Conservation (phyloP, 2,888 invertebrate species). For the Caradrina kadenii region DNA sequence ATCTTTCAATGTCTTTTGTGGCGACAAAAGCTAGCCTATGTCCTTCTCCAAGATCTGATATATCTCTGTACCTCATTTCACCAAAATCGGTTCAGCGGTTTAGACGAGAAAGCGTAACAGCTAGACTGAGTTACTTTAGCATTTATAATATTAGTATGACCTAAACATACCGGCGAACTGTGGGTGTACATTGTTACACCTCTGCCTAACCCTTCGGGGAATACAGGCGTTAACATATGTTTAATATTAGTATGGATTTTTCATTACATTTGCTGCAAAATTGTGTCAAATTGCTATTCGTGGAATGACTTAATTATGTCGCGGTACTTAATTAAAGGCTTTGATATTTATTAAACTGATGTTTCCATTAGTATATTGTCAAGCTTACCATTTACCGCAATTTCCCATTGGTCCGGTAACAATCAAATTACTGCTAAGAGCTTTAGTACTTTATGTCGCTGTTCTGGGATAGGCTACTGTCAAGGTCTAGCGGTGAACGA, state of each 20-base stretch:
- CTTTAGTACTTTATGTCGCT: slow-evolving; percentile 36
- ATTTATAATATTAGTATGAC: too few species aligned
- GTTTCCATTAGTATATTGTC: slow-evolving; percentile 20
- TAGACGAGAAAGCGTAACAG: too few species aligned
- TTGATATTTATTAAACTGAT: slow-evolving; percentile 15
- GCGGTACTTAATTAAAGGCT: slow-evolving; percentile 11
- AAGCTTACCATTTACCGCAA: slow-evolving; percentile 3
- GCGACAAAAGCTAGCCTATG: too few species aligned
- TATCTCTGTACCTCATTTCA: too few species aligned
- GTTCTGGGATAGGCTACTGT: slow-evolving; percentile 42
- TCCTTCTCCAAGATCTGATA: too few species aligned
- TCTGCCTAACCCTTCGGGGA: too few species aligned
- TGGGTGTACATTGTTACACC: too few species aligned
- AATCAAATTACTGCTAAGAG: slow-evolving; percentile 45
- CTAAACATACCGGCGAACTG: too few species aligned
- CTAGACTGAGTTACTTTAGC: too few species aligned
- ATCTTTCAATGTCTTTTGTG: too few species aligned
- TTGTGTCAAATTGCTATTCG: slow-evolving; percentile 7
- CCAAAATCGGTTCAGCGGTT: too few species aligned
- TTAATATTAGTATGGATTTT: neutral
- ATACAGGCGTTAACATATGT: too few species aligned
- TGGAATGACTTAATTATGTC: neutral
- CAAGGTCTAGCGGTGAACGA: slow-evolving; percentile 33
- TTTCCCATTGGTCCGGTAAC: slow-evolving; percentile 14
- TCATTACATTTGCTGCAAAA: slow-evolving; percentile 9